phyloP scores from a whole-genome alignment of 2,888 invertebrate species.

The Gymnocheta viridis region DNA sequence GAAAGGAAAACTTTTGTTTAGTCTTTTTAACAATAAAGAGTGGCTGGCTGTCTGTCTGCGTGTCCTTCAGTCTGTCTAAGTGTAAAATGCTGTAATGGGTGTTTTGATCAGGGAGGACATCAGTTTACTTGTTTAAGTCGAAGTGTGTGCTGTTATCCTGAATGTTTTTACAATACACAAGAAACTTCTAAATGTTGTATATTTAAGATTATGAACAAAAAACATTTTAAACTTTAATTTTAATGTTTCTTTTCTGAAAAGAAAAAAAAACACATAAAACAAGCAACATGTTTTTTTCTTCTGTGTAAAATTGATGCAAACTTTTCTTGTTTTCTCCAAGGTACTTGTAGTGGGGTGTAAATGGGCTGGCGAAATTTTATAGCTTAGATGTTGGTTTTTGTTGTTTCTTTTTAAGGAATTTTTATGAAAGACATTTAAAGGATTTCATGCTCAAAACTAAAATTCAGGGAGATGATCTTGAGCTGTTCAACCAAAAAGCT shows the following conservation, averaged over 20 bases:
- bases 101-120: not conserved
- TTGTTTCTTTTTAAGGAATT: not conserved
- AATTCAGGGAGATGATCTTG: conserved; percentile 45
- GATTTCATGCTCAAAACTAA: conserved; percentile 62
- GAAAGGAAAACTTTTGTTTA: conserved; percentile 17
- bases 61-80: conserved; percentile 1
- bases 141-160: not conserved
- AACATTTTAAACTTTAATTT: conserved; percentile 1
- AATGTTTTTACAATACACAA: conserved; percentile 30
- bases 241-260: not conserved
- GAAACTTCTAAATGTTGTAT: conserved; percentile 34
- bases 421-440: conserved; percentile 43
- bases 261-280: too few relatives aligned
- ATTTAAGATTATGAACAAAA: conserved; percentile 5
- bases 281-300: conserved; percentile 41
- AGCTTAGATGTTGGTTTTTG: conserved; percentile 14
- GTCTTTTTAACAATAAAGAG: not conserved
- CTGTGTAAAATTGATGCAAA: not conserved
- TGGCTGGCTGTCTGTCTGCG: not conserved
- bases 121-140: not conserved
- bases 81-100: not conserved
- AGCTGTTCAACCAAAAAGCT: conserved; percentile 1
- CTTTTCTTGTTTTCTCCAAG: not conserved
- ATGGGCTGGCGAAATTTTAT: not conserved
- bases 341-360: not conserved